phyloP scores from a whole-genome alignment of 2,888 invertebrate species.

The Oxystoma pomonae region DNA sequence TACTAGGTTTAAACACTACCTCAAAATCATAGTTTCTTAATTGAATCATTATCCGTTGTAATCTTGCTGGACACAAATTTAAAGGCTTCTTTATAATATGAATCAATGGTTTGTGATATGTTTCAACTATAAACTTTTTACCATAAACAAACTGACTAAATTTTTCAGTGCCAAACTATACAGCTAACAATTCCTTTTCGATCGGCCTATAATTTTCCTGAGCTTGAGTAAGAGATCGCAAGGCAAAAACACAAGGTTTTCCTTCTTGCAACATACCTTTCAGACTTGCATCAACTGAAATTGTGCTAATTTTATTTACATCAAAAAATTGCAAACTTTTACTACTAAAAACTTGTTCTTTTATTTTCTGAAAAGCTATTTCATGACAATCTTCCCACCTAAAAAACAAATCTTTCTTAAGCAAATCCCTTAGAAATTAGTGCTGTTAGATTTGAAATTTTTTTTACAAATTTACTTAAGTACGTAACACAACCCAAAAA shows the following conservation, averaged over 20 bases:
- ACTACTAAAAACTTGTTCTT: neutral
- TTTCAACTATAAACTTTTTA: slow-evolving; percentile 29
- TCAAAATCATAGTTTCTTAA: slow-evolving; percentile 21
- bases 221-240: no score
- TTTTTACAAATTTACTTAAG: neutral
- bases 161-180: slow-evolving; percentile 25
- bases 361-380: neutral
- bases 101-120: slow-evolving; percentile 33
- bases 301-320: neutral
- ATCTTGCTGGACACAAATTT: slow-evolving; percentile 24
- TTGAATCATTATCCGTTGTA: slow-evolving; percentile 24
- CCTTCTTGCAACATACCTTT: slow-evolving; percentile 9
- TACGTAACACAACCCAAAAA: neutral
- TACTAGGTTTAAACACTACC: slow-evolving; percentile 21
- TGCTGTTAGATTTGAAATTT: neutral
- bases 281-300: neutral
- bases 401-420: neutral
- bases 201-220: no score
- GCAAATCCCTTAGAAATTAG: neutral
- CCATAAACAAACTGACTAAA: slow-evolving; percentile 32
- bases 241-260: neutral
- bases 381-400: neutral
- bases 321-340: neutral
- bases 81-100: slow-evolving; percentile 26
- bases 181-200: no score